A percentile compares a stretch with the other conserved stretches of the same genome.
phyloP scores from a whole-genome alignment of 2,888 invertebrate genomes.

The Cyclophora punctaria region DNA sequence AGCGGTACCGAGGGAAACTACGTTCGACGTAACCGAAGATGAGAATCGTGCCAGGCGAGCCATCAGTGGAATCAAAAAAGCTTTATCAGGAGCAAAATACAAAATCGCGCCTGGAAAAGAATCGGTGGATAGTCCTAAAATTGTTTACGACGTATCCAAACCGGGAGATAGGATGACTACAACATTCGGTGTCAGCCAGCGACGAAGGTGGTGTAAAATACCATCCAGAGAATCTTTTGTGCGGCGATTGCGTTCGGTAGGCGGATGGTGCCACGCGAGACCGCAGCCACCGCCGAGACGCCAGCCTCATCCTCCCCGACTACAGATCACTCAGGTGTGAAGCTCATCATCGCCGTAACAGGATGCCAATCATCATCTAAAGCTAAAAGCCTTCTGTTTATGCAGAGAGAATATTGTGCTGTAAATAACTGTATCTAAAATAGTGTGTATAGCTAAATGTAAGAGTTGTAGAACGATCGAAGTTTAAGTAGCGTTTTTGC shows the following conservation, averaged over 20 bases:
- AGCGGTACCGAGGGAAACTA: conserved; percentile 47
- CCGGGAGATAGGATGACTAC: conserved; percentile 64
- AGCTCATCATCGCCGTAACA: conserved; percentile 19
- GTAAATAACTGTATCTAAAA: not conserved
- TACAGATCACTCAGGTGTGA: conserved; percentile 72
- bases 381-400: conserved; percentile 15
- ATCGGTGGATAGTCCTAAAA: conserved; percentile 59
- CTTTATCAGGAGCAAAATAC: conserved; percentile 54
- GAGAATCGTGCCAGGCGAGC: conserved; percentile 46
- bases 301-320: conserved; percentile 45
- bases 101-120: conserved; percentile 53
- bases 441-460: conserved; percentile 15
- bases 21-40: conserved; percentile 43
- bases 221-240: conserved; percentile 46
- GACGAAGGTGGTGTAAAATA: conserved; percentile 44
- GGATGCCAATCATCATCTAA: conserved; percentile 17
- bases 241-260: conserved; percentile 39
- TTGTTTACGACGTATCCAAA: conserved; percentile 58
- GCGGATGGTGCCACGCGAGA: conserved; percentile 47
- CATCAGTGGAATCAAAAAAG: conserved; percentile 52
- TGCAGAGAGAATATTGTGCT: not conserved
- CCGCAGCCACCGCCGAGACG: conserved; percentile 48
- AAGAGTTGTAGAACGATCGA: conserved; percentile 51
- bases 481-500: conserved; percentile 62
- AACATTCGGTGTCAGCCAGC: conserved; percentile 56